Evolutionary conservation across 1,140 invertebrate genomes (phyloP).

Genomic region (Ectropis grisescens): DNA sequence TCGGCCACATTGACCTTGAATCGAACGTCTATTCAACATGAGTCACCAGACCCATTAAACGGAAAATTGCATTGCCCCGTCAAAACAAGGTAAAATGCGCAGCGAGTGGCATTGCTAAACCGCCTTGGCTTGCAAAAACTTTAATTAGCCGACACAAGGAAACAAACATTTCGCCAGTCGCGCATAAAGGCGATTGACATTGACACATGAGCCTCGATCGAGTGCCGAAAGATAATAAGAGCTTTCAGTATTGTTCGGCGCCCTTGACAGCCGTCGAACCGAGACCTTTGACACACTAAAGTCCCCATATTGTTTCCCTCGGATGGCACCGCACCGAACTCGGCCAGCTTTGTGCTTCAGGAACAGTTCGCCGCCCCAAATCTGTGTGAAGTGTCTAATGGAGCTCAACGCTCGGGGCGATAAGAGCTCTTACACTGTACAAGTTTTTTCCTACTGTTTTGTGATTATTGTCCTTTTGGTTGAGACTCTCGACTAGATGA

Average conservation of each 20-base stretch:
- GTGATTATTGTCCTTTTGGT: conserved; percentile 33
- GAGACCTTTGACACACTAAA: conserved; percentile 20
- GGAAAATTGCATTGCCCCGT: conserved; percentile 16
- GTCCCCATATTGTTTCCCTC: conserved; percentile 1
- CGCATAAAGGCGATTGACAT: too few relatives aligned
- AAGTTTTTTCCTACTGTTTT: conserved; percentile 48
- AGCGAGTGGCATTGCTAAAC: too few relatives aligned
- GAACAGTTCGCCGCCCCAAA: conserved; percentile 37
- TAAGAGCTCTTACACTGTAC: conserved; percentile 53
- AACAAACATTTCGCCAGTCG: too few relatives aligned
- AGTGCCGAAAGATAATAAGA: too few relatives aligned
- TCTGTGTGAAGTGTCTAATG: conserved; percentile 60
- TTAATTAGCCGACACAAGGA: too few relatives aligned
- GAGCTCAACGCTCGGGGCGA: conserved; percentile 38
- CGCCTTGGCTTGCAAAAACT: too few relatives aligned
- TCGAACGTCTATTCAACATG: conserved; percentile 13
- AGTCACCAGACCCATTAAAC: conserved; percentile 14
- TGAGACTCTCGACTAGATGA: too few relatives aligned
- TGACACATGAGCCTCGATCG: too few relatives aligned
- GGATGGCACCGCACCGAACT: too few relatives aligned
- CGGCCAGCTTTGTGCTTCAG: too few relatives aligned
- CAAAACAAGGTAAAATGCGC: conserved; percentile 18
- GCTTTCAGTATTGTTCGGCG: too few relatives aligned
- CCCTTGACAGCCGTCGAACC: too few relatives aligned
- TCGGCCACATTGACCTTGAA: conserved; percentile 13